Base-by-base conservation (phyloP, 2,113 vertebrate genomes). In the Myxocyprinus asiaticus region DNA sequence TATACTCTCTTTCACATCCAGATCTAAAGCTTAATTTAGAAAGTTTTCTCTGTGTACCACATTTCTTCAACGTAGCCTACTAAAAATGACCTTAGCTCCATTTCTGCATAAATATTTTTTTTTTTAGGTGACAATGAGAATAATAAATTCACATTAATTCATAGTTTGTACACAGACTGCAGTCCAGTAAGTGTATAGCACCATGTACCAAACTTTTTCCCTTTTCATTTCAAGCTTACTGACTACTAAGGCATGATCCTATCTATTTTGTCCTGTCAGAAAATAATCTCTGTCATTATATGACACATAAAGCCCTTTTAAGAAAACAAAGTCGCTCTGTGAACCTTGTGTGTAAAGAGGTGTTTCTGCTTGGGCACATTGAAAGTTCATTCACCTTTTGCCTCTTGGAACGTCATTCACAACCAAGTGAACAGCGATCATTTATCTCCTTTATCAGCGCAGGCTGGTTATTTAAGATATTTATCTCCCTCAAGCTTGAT, bases 311-410 rank as follows among this genome's bases (percentile, higher is more conserved):
- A 82, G 22, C 51, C 22, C 11, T 48, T 77, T 81, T 59, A 69
- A n/a, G n/a, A 67, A 68, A 68, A 47, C 55, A 65, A 65, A 67
- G 59, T 55, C 11, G 42, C 33, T 45, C 42, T 44, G 50, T 80
- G 71, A 80, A 79, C 50, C 63, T 47, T 82, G 62, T 81, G 44
- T 56, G 67, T 64, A 77, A 62, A 80, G 78, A 64, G 68, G 72
- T 83, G 72, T 86, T 83, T 82, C 84, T 50, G 70, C 83, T 72
- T 76, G 51, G 79, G 67, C 2, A 7, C 51, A 53, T 53, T 22
- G 77, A 85, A 62, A 78, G 15, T 56, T 50, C 48, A 7, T 65
- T 55, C 47, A 63, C 11, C n/a, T 61, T 84, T 84, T 84, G 83
- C 80, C 76, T 51, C n/a, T 81, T 45, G 17, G 48, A 58, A 65